A percentile compares a stretch with the other conserved stretches of the same genome.
phyloP scores from a whole-genome alignment of 2,888 invertebrate species.

The Acleris laterana region DNA sequence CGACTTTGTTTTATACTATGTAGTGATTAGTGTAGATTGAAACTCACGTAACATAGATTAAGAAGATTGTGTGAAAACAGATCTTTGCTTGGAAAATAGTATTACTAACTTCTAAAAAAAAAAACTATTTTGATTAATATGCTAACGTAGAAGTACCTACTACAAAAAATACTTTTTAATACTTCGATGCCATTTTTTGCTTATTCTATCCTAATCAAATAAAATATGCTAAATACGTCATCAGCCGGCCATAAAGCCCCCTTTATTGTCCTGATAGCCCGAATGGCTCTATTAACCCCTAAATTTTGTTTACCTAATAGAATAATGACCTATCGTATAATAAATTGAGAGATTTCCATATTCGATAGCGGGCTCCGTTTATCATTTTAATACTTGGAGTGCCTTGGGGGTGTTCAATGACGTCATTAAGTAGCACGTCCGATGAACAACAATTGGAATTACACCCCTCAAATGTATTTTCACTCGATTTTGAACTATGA shows the following conservation, averaged over 20 bases:
- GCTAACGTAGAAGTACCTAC: too few relatives aligned
- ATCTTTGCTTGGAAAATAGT: too few relatives aligned
- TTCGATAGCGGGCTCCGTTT: slow-evolving; percentile 74
- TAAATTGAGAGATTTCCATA: slow-evolving; percentile 84
- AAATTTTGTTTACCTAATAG: slow-evolving; percentile 81
- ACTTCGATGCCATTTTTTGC: background rate
- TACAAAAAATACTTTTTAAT: background rate
- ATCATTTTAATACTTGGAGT: slow-evolving; percentile 83
- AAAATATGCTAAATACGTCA: slow-evolving; percentile 33
- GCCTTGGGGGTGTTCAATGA: slow-evolving; percentile 72
- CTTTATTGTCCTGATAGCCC: slow-evolving; percentile 64
- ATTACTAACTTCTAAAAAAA: too few relatives aligned
- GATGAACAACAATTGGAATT: slow-evolving; percentile 34
- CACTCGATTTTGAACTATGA: slow-evolving; percentile 43
- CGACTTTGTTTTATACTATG: too few relatives aligned
- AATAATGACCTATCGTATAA: slow-evolving; percentile 82
- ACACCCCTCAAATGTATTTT: background rate
- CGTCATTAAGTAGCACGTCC: slow-evolving; percentile 67
- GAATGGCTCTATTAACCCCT: slow-evolving; percentile 79
- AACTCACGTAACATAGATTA: too few relatives aligned
- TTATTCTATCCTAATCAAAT: slow-evolving; percentile 22
- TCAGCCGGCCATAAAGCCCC: slow-evolving; percentile 45
- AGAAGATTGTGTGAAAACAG: too few relatives aligned
- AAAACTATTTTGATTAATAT: too few relatives aligned
- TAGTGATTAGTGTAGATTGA: too few relatives aligned